phyloP scores from a whole-genome alignment of 2,888 invertebrate genomes.

The Exephanes ischioxanthus region DNA sequence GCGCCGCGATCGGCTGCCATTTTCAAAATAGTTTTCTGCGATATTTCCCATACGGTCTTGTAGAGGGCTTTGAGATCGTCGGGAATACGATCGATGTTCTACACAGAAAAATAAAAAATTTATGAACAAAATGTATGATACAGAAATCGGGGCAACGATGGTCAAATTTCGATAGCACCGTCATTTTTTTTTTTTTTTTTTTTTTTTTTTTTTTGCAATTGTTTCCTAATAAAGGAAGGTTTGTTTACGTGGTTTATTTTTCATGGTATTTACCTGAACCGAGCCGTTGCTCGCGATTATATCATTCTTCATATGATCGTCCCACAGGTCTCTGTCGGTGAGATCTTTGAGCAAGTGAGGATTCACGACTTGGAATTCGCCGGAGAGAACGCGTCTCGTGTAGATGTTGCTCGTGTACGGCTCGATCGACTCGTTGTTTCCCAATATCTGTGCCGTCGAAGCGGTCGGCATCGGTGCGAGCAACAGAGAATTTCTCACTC shows the following conservation, averaged over 20 bases:
- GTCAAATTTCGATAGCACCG: neutral
- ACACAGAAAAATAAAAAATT: slow-evolving; percentile 52
- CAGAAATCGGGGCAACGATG: neutral
- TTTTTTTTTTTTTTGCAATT: too few relatives aligned
- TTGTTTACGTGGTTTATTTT: neutral
- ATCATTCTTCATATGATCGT: slow-evolving; percentile 97
- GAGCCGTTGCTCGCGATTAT: slow-evolving; percentile 97
- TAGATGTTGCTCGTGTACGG: slow-evolving; percentile 99
- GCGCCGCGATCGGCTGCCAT: slow-evolving; percentile 99
- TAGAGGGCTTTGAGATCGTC: slow-evolving; percentile 94
- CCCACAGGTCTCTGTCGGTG: slow-evolving; percentile 96
- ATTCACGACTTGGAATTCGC: slow-evolving; percentile 98
- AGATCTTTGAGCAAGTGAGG: slow-evolving; percentile 97
- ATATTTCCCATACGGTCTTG: slow-evolving; percentile 99
- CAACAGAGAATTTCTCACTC: slow-evolving; percentile 96
- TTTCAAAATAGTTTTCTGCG: slow-evolving; percentile 95
- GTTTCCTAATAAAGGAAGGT: too few relatives aligned
- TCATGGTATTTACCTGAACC: slow-evolving; percentile 87
- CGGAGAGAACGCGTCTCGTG: slow-evolving; percentile 96
- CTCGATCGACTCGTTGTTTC: slow-evolving; percentile 99
- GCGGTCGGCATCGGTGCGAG: slow-evolving; percentile 99
- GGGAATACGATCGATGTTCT: slow-evolving; percentile 94
- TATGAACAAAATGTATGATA: neutral
- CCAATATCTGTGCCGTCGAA: slow-evolving; percentile 99
- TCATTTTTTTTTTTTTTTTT: too few relatives aligned